Percentiles rank a stretch among this genome's conserved stretches.
Evolutionary conservation across 1,140 invertebrate genomes (phyloP).

Genomic region (Oscheius sp.): DNA sequence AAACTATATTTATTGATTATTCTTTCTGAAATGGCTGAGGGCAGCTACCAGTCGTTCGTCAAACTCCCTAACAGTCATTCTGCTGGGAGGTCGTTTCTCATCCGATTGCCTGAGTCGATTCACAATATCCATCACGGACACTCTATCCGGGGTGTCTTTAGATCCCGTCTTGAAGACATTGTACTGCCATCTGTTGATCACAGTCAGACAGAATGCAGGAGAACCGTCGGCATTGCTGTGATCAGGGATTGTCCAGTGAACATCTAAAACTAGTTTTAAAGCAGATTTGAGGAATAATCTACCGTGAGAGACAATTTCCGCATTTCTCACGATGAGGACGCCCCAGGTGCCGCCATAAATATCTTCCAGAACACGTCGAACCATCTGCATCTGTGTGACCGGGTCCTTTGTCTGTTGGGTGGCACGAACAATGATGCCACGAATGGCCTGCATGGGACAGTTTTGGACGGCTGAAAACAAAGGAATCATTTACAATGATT

Average conservation of each 20-base stretch:
- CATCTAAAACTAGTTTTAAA: conserved; percentile 14
- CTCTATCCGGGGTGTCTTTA: conserved; percentile 45
- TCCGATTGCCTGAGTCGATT: conserved; percentile 13
- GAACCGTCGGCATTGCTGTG: conserved; percentile 53
- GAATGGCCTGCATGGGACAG: conserved; percentile 39
- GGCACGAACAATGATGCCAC: conserved; percentile 43
- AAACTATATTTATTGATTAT: too few relatives aligned
- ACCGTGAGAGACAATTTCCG: conserved; percentile 46
- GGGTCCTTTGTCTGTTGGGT: conserved; percentile 37
- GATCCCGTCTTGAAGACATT: conserved; percentile 59
- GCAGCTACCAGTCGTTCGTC: conserved; percentile 29
- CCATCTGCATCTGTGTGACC: conserved; percentile 53
- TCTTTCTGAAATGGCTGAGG: not conserved
- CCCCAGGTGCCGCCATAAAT: conserved; percentile 60
- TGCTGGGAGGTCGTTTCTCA: conserved; percentile 15
- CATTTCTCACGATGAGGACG: conserved; percentile 52
- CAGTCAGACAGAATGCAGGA: conserved; percentile 54
- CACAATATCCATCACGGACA: conserved; percentile 56
- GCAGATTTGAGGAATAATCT: not conserved
- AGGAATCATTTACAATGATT: too few relatives aligned
- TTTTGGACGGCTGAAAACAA: conserved; percentile 21
- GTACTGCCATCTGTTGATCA: conserved; percentile 55
- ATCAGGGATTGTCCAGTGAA: conserved; percentile 60
- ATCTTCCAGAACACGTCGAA: conserved; percentile 57
- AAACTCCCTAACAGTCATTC: conserved; percentile 33